phyloP scores from a whole-genome alignment of 2,888 invertebrate genomes.

The Thyatira batis region DNA sequence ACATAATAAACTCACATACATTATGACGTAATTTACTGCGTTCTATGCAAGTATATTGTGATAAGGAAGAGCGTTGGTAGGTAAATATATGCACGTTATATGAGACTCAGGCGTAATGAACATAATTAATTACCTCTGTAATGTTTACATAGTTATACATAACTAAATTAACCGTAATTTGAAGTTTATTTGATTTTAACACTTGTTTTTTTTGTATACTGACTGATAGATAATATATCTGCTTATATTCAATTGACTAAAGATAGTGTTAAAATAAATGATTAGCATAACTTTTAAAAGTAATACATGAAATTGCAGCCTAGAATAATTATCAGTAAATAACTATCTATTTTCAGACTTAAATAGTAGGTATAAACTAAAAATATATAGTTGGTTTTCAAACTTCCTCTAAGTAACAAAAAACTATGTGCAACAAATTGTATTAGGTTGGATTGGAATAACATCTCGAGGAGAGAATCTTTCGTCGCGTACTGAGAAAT shows the following conservation, averaged over 20 bases:
- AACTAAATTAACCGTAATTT: background rate
- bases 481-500: slow-evolving; percentile 28
- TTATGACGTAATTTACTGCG: background rate
- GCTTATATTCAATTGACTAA: no score
- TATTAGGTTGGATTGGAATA: slow-evolving; percentile 26
- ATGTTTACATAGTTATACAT: slow-evolving; percentile 13
- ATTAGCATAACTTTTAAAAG: no score
- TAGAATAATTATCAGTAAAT: no score
- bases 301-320: no score
- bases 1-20: background rate
- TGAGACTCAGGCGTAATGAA: slow-evolving; percentile 22
- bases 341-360: no score
- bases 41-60: background rate
- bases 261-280: no score
- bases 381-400: no score
- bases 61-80: background rate
- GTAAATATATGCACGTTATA: background rate
- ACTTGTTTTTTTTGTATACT: no score
- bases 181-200: background rate
- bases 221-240: no score
- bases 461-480: slow-evolving; percentile 18
- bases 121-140: slow-evolving; percentile 31
- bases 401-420: background rate
- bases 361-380: no score
- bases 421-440: slow-evolving; percentile 13